phyloP scores from a whole-genome alignment of 2,113 vertebrate genomes.

The Thymallus thymallus region DNA sequence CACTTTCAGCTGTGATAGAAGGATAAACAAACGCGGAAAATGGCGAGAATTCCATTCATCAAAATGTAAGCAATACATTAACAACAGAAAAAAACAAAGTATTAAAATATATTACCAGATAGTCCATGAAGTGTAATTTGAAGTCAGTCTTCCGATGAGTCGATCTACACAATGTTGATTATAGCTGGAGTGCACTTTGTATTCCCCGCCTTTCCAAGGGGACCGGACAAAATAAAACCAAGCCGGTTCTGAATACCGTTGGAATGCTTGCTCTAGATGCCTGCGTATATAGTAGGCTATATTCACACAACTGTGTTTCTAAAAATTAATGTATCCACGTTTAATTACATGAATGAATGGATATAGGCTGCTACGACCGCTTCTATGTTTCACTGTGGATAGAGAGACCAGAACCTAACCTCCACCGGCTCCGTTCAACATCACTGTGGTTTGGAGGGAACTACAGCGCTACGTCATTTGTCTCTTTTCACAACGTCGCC shows the following conservation, averaged over 20 bases:
- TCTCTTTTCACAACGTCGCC: conserved; percentile 45
- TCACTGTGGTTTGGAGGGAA: conserved; percentile 66
- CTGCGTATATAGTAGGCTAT: not conserved
- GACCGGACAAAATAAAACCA: conserved; percentile 35
- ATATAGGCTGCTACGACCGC: not conserved
- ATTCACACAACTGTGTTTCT: not conserved
- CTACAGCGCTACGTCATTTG: conserved; percentile 58
- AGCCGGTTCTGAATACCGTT: conserved; percentile 28
- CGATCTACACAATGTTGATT: conserved; percentile 3
- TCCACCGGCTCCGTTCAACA: conserved; percentile 47
- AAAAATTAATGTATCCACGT: not conserved
- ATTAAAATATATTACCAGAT: conserved; percentile 63
- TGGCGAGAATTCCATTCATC: not conserved
- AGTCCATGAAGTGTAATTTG: conserved; percentile 72
- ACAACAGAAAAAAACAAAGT: conserved; percentile 29
- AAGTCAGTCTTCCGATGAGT: not conserved
- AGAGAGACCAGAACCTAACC: not conserved
- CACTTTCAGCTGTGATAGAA: no score
- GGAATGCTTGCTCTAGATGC: no score
- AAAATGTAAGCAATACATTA: not conserved
- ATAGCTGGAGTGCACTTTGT: conserved; percentile 50
- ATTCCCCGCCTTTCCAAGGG: conserved; percentile 67
- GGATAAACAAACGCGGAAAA: not conserved
- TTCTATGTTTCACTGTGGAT: not conserved
- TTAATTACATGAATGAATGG: no score